Conservation (phyloP, 2,113 vertebrate genomes). For the Bambusicola thoracicus region DNA sequence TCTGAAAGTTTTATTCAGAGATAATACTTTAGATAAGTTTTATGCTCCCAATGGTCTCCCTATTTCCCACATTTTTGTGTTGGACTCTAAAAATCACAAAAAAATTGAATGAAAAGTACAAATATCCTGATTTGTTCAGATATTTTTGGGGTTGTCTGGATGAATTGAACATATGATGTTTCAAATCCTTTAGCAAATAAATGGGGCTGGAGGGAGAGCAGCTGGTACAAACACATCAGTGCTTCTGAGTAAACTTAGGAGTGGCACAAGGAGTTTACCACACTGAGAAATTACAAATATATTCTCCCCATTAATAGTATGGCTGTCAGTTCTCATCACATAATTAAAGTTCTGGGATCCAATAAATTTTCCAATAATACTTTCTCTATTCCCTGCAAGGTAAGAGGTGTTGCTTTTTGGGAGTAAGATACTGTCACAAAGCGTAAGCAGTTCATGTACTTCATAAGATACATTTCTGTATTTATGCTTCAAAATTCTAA, state of each 20-base stretch:
- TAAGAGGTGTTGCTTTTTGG: not conserved
- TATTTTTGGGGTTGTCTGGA: not conserved
- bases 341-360: constrained; percentile 7
- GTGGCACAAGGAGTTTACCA: not conserved
- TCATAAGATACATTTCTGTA: not conserved
- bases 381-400: not conserved
- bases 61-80: not conserved
- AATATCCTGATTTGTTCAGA: not conserved
- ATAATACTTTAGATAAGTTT: not conserved
- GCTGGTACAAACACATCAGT: not conserved
- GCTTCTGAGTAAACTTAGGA: not conserved
- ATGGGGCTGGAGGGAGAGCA: not conserved
- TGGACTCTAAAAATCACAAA: not conserved
- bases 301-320: not conserved
- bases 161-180: not conserved
- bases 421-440: not conserved
- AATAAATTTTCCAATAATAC: not conserved
- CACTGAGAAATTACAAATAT: not conserved
- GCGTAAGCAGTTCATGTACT: not conserved
- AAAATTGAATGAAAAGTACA: not conserved
- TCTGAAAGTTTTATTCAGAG: not conserved
- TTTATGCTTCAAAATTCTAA: not conserved
- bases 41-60: not conserved
- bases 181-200: not conserved
- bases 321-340: not conserved